Evolutionary conservation across 2,797 vertebrate genomes (phyloP), one percentile per base, ranked within the genome.

Genomic region (Gallinago nigripennis): DNA sequence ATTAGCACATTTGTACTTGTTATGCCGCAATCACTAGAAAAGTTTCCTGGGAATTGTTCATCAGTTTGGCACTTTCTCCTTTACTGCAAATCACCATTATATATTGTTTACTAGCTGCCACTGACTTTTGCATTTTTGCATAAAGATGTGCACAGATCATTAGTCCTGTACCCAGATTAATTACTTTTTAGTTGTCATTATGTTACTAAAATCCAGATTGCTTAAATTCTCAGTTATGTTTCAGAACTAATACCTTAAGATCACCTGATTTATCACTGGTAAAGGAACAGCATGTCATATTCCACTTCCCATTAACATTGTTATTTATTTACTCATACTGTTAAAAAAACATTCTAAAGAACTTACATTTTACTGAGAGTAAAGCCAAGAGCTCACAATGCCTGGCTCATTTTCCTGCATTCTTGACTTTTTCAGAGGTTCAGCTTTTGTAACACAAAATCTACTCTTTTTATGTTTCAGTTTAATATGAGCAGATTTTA

Each of bases 1-100:
- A 94, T 96, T 94, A 94, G 41, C 87, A 91, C 87, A 60, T 92
- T 93, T 87, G 75, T 80, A 87, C 83, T 93, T 86, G 73, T 82
- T 88, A 82, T 51, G 41, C 20, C 64, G 85, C 85, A 79, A 87
- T 82, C 86, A 94, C 39, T 68, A 41, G 71, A 51, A 76, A 87
- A 85, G 17, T 77, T 94, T 82, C 72, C 61, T 68, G 64, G 43
- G 76, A 89, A 79, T 70, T 88, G 51, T 79, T 46, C 45, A 46
- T 46, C 16, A 16, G 11, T 85, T 82, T 8, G 33, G 53, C 41
- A 73, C 56, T 73, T 85, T 56, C 64, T 61, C 43, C 56, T 66
- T 45, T 68, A 56, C 43, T 45, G 37, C 51, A 85, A 84, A 80
- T 17, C 25, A n/a, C 25, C 6, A 1, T 1, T 58, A 66, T 13